These are phyloP conservation scores for Drosophila melanocephala DNA, from an alignment of 2,888 invertebrate species.

Conservation along the genomic window DNA sequence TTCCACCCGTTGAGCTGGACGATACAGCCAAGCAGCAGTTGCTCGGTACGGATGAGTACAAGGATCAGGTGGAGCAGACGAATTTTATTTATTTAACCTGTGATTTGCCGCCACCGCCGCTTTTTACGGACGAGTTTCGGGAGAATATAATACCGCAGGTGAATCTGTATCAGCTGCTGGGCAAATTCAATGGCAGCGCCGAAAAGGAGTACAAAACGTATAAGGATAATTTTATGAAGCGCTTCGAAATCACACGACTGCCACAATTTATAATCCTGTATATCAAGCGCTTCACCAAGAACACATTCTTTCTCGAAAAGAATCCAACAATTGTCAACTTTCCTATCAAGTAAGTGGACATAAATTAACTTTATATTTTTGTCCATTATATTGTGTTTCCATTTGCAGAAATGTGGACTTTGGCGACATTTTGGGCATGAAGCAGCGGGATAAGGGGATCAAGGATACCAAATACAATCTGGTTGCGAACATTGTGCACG, in stretches of 20 bases:
- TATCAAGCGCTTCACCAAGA: slow-evolving; percentile 99
- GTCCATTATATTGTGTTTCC: too few relatives aligned
- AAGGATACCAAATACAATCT: slow-evolving; percentile 96
- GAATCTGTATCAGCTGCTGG: slow-evolving; percentile 96
- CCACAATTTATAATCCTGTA: slow-evolving; percentile 98
- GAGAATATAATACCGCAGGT: slow-evolving; percentile 99
- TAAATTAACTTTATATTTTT: background rate
- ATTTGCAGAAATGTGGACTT: slow-evolving; percentile 96
- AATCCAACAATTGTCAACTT: slow-evolving; percentile 99
- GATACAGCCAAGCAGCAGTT: slow-evolving; percentile 94
- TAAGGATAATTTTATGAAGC: slow-evolving; percentile 98
- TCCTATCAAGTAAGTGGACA: slow-evolving; percentile 95
- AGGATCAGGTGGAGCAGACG: slow-evolving; percentile 94
- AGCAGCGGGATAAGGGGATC: slow-evolving; percentile 90
- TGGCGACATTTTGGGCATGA: slow-evolving; percentile 96
- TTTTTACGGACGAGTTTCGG: slow-evolving; percentile 98
- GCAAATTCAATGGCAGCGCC: slow-evolving; percentile 97
- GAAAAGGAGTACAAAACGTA: slow-evolving; percentile 99
- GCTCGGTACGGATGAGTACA: slow-evolving; percentile 93
- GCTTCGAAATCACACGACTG: slow-evolving; percentile 97
- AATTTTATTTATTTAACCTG: slow-evolving; percentile 98
- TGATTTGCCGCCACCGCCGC: slow-evolving; percentile 98
- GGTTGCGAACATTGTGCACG: slow-evolving; percentile 99
- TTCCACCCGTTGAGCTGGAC: slow-evolving; percentile 96
- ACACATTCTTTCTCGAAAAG: slow-evolving; percentile 99